Percentiles rank a stretch among this genome's conserved stretches.
These are phyloP conservation scores for Eupithecia insigniata DNA, from an alignment of 2,888 invertebrate species.

Conservation along the genomic window DNA sequence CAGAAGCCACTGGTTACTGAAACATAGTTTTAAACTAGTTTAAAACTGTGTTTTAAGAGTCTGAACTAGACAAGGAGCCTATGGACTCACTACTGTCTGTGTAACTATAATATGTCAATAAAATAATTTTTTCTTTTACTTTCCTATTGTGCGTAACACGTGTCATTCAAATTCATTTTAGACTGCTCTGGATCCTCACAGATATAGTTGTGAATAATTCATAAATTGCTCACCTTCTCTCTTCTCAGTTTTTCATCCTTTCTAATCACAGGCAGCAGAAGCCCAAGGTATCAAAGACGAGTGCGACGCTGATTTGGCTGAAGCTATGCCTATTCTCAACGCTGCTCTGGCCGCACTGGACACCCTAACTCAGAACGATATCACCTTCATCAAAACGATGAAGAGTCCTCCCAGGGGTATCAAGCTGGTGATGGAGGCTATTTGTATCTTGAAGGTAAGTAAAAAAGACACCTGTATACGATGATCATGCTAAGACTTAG, in stretches of 20 bases:
- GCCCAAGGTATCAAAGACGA: conserved; percentile 96
- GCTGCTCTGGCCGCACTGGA: conserved; percentile 94
- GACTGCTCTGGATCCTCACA: too few species aligned
- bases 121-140: too few species aligned
- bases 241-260: not conserved
- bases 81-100: too few species aligned
- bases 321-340: conserved; percentile 96
- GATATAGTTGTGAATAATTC: too few species aligned
- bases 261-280: conserved; percentile 78
- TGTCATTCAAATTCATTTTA: too few species aligned
- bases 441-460: conserved; percentile 92
- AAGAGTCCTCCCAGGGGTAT: conserved; percentile 97
- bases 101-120: too few species aligned
- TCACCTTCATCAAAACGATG: conserved; percentile 97
- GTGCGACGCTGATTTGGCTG: conserved; percentile 95
- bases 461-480: not conserved
- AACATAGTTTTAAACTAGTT: too few species aligned
- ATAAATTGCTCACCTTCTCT: not conserved
- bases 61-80: too few species aligned
- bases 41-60: too few species aligned
- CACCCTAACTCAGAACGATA: conserved; percentile 94
- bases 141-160: too few species aligned
- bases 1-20: too few species aligned
- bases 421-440: conserved; percentile 96
- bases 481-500: not conserved